Base-by-base conservation (phyloP, 2,113 vertebrate species). In the Arenaria interpres region DNA sequence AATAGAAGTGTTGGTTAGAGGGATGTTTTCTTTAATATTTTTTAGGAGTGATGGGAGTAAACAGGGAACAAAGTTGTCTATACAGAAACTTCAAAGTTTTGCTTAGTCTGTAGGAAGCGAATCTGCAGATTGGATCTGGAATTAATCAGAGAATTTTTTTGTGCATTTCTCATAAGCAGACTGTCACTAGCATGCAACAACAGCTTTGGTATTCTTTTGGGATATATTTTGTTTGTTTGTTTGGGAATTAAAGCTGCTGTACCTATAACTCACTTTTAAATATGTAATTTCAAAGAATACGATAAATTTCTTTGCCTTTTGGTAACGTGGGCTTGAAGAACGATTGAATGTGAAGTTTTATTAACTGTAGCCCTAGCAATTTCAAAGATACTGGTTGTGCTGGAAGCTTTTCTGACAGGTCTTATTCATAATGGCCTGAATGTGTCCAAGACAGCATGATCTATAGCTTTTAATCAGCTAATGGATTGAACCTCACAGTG, bases 381-480 rank as follows among this genome's bases (percentile, higher is more conserved):
- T 97, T 97, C 67, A 91, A 96, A 97, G 96, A 91, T 94, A 94
- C 82, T 39, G 53, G 94, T 96, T 87, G 93, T 84, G 62, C 85
- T 86, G 54, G 92, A 95, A 96, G 93, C 89, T 96, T 95, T 97
- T 96, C 92, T 97, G 96, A 98, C 92, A 95, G 90, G 76, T 97
- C 85, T 94, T 97, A 95, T 97, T 97, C 96, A 92, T 96, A 94
- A 97, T 93, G 97, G 95, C n/a, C 27, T 93, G 87, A 95, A 94
- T 54, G n/a, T 97, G 96, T 97, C 87, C 69, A 93, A 93, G 96
- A 50, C 88, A 96, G 93, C 3, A 3, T 98, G 97, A 98, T 98
- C 95, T 97, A 94, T 97, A 96, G 97, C 97, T 98, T 98, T 97
- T 98, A 98, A 98, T 98, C 97, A 97, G 82, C 95, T 97, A 97